phyloP scores from a whole-genome alignment of 2,797 vertebrate species.

The Rhadinocentrus ornatus region DNA sequence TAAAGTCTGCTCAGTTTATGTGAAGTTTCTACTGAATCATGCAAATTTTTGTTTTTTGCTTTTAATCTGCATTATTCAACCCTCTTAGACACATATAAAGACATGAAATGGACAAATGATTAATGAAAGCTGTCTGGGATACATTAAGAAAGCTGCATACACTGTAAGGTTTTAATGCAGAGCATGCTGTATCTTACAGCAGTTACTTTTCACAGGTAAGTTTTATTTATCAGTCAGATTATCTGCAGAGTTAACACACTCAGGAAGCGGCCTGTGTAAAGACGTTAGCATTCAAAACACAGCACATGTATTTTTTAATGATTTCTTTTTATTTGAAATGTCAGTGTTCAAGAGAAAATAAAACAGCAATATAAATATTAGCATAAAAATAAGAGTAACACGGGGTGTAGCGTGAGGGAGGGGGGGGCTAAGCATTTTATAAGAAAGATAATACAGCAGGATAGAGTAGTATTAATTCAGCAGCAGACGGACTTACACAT shows the following conservation, averaged over 20 bases:
- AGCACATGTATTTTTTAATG: constrained; percentile 35
- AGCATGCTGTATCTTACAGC: neutral
- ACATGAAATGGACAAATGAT: constrained; percentile 9
- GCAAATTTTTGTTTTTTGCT: neutral
- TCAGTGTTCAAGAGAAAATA: constrained; percentile 92
- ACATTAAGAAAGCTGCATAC: constrained; percentile 2
- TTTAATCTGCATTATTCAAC: neutral
- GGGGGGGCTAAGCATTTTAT: constrained; percentile 88
- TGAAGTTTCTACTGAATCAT: neutral
- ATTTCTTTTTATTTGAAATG: constrained; percentile 95
- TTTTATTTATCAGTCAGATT: neutral
- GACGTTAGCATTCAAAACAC: constrained; percentile 27
- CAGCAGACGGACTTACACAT: constrained; percentile 84
- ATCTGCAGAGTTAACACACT: neutral
- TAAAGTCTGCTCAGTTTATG: neutral
- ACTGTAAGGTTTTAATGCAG: neutral
- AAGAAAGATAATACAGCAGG: constrained; percentile 88
- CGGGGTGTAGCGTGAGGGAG: constrained; percentile 76
- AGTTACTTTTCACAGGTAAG: neutral
- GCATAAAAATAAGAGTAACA: constrained; percentile 99
- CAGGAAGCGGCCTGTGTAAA: neutral
- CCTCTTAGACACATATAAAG: constrained; percentile 2
- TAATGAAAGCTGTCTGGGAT: constrained; percentile 24
- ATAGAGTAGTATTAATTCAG: constrained; percentile 84
- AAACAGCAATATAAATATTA: constrained; percentile 99